These are phyloP conservation scores for Luehdorfia chinensis DNA, from an alignment of 1,140 invertebrate species.

Conservation along the genomic window DNA sequence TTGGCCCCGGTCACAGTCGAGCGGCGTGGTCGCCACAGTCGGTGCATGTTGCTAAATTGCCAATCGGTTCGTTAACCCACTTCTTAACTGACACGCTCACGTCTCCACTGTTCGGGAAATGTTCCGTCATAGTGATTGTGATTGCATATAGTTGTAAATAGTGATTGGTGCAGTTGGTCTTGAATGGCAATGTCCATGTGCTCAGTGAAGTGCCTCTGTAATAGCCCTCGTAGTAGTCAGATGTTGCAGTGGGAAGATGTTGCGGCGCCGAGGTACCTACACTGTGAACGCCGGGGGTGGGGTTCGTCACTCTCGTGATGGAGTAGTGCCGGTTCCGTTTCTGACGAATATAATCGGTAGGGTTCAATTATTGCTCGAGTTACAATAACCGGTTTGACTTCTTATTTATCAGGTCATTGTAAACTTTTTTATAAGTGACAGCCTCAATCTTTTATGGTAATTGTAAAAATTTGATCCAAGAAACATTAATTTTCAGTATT, in stretches of 20 bases:
- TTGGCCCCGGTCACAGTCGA: constrained; percentile 48
- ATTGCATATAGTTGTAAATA: background rate
- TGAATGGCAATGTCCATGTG: constrained; percentile 25
- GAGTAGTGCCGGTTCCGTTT: constrained; percentile 33
- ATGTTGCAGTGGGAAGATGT: constrained; percentile 38
- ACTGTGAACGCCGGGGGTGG: constrained; percentile 57
- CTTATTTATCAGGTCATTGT: too few species aligned
- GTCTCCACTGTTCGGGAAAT: constrained; percentile 35
- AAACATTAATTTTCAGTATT: too few species aligned
- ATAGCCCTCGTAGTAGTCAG: constrained; percentile 26
- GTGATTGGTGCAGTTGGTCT: background rate
- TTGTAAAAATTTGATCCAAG: too few species aligned
- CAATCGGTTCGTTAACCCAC: constrained; percentile 54
- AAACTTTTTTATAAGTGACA: too few species aligned
- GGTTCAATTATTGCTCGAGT: constrained; percentile 1
- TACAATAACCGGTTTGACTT: constrained; percentile 4
- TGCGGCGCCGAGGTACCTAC: constrained; percentile 61
- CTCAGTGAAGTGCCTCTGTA: constrained; percentile 24
- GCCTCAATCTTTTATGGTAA: too few species aligned
- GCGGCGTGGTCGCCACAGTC: constrained; percentile 30
- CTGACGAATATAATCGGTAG: constrained; percentile 47
- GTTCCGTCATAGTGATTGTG: constrained; percentile 19
- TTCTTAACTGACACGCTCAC: constrained; percentile 31
- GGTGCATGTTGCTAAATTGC: constrained; percentile 50
- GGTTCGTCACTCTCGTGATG: constrained; percentile 31